These are phyloP conservation scores for Dipodomys merriami DNA, from an alignment of 2,113 vertebrate genomes.

Conservation along the genomic window DNA sequence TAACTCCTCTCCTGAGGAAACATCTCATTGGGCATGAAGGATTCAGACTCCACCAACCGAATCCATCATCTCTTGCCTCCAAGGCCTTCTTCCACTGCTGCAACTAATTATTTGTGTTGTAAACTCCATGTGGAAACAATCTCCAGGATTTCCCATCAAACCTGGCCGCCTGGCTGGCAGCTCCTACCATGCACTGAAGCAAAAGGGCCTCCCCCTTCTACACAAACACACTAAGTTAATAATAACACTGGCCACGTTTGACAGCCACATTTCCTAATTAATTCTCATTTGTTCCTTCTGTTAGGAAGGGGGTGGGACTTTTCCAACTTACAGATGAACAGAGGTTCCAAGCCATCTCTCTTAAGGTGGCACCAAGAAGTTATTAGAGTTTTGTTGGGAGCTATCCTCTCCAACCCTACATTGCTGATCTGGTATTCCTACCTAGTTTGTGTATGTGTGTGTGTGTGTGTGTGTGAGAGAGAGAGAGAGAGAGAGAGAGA, in stretches of 20 bases:
- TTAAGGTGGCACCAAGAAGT: conserved; percentile 44
- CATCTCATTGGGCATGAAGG: conserved; percentile 26
- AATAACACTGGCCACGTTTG: conserved; percentile 65
- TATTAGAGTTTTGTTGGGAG: background rate
- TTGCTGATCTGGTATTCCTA: background rate
- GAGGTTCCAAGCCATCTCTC: background rate
- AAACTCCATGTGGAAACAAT: conserved; percentile 69
- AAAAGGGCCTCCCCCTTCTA: conserved; percentile 62
- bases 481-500: no score
- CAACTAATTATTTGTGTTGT: conserved; percentile 58
- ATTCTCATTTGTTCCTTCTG: conserved; percentile 71
- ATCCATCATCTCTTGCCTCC: conserved; percentile 22
- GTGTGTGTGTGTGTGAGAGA: no score
- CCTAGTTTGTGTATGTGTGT: no score
- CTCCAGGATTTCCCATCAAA: conserved; percentile 60
- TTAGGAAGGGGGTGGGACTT: background rate
- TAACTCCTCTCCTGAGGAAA: background rate
- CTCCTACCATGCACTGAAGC: conserved; percentile 19
- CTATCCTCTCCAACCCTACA: background rate
- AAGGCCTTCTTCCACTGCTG: conserved; percentile 50
- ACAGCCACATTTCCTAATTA: conserved; percentile 73
- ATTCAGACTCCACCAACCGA: conserved; percentile 47
- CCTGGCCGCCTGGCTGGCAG: conserved; percentile 35
- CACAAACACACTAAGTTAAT: conserved; percentile 79
- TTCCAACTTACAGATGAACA: background rate